These are phyloP conservation scores for Zonitis immaculata DNA, from an alignment of 2,888 invertebrate genomes.

Conservation along the genomic window DNA sequence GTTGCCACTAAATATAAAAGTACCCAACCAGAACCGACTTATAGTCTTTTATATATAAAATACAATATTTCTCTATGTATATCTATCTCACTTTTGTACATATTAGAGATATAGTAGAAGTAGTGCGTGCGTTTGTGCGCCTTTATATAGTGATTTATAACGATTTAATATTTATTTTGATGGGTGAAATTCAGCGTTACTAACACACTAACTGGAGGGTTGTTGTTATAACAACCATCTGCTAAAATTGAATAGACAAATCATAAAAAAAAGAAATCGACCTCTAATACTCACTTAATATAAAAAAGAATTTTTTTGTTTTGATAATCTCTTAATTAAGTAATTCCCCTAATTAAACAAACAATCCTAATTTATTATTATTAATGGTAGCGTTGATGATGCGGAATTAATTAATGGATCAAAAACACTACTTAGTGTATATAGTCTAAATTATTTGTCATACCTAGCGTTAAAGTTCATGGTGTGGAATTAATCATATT, in stretches of 20 bases:
- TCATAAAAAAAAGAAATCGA: slow-evolving; percentile 34
- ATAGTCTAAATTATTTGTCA: too few species aligned
- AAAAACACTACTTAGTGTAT: too few species aligned
- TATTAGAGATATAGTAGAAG: too few species aligned
- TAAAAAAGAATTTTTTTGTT: slow-evolving; percentile 21
- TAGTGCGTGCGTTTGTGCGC: slow-evolving; percentile 26
- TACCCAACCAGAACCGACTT: slow-evolving; percentile 30
- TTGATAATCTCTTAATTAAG: too few species aligned
- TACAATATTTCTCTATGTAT: background rate
- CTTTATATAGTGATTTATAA: slow-evolving; percentile 49
- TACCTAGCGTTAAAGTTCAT: too few species aligned
- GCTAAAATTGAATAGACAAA: slow-evolving; percentile 46
- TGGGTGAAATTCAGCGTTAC: slow-evolving; percentile 52
- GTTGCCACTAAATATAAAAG: slow-evolving; percentile 33
- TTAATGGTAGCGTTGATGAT: too few species aligned
- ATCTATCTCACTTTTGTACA: background rate
- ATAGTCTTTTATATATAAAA: background rate
- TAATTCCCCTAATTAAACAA: too few species aligned
- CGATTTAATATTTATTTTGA: slow-evolving; percentile 53
- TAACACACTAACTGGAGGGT: slow-evolving; percentile 45
- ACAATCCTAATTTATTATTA: too few species aligned
- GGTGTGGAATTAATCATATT: too few species aligned
- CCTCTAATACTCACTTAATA: slow-evolving; percentile 11
- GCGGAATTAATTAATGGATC: too few species aligned
- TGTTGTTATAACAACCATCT: slow-evolving; percentile 40